Evolutionary conservation across 1,140 invertebrate genomes (phyloP).

Genomic region (Aleiodes sp.): DNA sequence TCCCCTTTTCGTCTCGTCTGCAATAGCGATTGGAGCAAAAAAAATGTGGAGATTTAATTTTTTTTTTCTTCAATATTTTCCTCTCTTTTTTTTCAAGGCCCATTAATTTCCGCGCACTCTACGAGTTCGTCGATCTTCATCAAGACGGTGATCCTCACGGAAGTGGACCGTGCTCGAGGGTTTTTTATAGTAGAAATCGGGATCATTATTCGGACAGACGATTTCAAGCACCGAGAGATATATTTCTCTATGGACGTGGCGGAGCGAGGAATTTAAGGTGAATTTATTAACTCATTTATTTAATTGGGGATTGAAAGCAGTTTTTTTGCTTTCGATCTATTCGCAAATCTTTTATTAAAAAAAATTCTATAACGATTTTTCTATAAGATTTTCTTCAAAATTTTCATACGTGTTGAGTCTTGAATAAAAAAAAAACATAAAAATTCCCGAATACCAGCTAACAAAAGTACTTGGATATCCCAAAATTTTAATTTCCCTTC

Average conservation of each 20-base stretch:
- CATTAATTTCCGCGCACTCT: constrained; percentile 84
- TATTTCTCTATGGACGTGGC: constrained; percentile 87
- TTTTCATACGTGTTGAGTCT: too few relatives aligned
- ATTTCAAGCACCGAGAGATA: constrained; percentile 79
- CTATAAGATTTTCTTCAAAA: too few relatives aligned
- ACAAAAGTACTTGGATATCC: too few relatives aligned
- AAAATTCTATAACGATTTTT: too few relatives aligned
- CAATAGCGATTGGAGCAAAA: too few relatives aligned
- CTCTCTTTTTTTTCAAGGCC: constrained; percentile 68
- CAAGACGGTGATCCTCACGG: constrained; percentile 83
- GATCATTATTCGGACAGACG: constrained; percentile 68
- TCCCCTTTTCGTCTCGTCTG: too few relatives aligned
- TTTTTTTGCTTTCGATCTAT: not conserved
- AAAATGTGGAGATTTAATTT: too few relatives aligned
- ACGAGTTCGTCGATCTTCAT: constrained; percentile 88
- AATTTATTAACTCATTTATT: constrained; percentile 22
- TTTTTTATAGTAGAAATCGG: constrained; percentile 72
- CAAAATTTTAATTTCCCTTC: too few relatives aligned
- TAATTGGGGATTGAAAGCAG: not conserved
- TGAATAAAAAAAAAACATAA: too few relatives aligned
- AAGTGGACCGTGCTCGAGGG: constrained; percentile 72
- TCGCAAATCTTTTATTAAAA: not conserved
- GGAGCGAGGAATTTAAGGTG: constrained; percentile 83
- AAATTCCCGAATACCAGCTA: too few relatives aligned
- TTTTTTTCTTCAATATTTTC: constrained; percentile 8